These are phyloP conservation scores for Andrena camellia DNA, from an alignment of 2,888 invertebrate genomes.

Conservation along the genomic window DNA sequence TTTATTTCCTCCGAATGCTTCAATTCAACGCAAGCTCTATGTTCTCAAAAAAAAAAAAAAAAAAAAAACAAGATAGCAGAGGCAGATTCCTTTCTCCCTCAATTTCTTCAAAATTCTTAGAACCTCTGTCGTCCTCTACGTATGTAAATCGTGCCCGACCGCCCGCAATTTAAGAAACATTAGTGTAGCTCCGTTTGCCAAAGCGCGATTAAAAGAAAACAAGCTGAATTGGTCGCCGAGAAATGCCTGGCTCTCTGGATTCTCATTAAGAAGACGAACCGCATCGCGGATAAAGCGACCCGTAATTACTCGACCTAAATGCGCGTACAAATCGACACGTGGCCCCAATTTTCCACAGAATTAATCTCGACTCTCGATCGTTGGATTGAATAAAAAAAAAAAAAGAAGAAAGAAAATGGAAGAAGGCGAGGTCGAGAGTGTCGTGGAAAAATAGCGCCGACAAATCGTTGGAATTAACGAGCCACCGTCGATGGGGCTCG, in stretches of 20 bases:
- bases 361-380: neutral
- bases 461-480: no score
- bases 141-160: neutral
- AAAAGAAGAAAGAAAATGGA: no score
- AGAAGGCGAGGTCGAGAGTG: no score
- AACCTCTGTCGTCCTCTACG: neutral
- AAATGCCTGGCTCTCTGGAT: neutral
- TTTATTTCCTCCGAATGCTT: no score
- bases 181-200: neutral
- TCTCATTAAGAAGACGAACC: constrained; percentile 33
- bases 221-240: no score
- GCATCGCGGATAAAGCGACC: neutral
- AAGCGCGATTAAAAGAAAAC: neutral
- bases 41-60: no score
- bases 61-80: no score
- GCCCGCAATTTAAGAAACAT: neutral
- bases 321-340: neutral
- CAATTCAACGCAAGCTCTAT: no score
- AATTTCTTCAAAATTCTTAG: neutral
- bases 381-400: no score
- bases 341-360: neutral
- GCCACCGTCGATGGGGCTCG: no score
- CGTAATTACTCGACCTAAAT: constrained; percentile 28
- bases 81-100: no score
- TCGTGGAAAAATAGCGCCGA: no score